Percentiles rank a stretch among this genome's conserved stretches.
Evolutionary conservation across 2,113 vertebrate species (phyloP).

Genomic region (Dicerorhinus sumatrensis): DNA sequence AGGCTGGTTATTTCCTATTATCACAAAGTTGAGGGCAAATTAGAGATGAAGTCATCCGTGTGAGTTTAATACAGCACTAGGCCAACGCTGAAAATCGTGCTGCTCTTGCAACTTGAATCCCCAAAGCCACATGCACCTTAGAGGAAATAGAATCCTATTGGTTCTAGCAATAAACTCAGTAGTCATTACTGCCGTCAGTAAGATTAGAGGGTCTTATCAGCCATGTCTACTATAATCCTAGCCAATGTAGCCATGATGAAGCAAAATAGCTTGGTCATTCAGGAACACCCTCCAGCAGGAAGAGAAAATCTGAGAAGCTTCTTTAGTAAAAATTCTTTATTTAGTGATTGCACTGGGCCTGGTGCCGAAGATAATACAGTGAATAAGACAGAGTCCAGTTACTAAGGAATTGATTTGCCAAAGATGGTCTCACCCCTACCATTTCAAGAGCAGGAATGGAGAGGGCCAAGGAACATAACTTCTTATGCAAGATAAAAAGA

Average conservation of each 20-base stretch:
- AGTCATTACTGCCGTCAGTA: background rate
- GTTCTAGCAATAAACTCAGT: background rate
- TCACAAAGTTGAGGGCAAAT: background rate
- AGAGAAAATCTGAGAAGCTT: background rate
- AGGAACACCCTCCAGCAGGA: background rate
- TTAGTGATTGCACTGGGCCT: background rate
- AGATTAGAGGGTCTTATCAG: background rate
- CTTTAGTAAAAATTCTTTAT: background rate
- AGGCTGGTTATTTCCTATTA: background rate
- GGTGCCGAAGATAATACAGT: background rate
- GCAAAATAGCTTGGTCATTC: background rate
- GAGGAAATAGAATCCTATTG: background rate
- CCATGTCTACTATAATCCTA: background rate
- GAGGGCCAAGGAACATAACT: background rate
- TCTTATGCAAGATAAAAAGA: background rate
- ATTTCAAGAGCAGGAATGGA: background rate
- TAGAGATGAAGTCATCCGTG: background rate
- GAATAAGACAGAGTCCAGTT: background rate
- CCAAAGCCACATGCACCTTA: background rate
- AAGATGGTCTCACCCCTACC: too few relatives aligned
- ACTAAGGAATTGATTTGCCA: background rate
- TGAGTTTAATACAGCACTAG: background rate
- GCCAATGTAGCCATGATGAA: background rate
- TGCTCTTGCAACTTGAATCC: background rate
- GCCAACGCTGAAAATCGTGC: background rate